Percentiles rank a stretch among this genome's conserved stretches.
Conservation (phyloP, 2,888 invertebrate species). For the Trichopria drosophilae region DNA sequence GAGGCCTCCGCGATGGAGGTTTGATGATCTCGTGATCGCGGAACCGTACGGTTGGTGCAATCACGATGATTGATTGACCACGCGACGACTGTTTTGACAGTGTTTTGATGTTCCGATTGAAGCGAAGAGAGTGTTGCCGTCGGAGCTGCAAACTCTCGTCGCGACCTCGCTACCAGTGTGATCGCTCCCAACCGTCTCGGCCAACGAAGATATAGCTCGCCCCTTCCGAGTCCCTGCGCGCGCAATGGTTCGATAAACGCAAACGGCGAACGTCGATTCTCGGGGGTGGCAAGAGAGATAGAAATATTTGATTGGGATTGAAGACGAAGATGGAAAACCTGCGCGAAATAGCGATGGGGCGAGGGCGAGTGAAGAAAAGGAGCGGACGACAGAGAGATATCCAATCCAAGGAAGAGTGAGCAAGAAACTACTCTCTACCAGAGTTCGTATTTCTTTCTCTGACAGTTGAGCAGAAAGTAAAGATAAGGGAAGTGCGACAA, state of each 20-base stretch:
- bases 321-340: no score
- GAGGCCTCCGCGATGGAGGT: conserved; percentile 8
- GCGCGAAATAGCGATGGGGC: conserved; percentile 12
- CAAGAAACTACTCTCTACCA: conserved; percentile 18
- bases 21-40: not conserved
- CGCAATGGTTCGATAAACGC: conserved; percentile 58
- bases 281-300: conserved; percentile 37
- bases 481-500: not conserved
- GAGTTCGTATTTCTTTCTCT: no score
- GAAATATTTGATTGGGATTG: no score
- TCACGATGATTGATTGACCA: not conserved
- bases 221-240: conserved; percentile 52
- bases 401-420: conserved; percentile 15
- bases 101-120: conserved; percentile 28
- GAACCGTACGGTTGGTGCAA: not conserved
- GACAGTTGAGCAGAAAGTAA: no score
- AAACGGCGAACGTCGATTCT: conserved; percentile 50
- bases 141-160: conserved; percentile 39
- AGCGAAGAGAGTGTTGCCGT: conserved; percentile 30
- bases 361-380: conserved; percentile 22
- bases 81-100: conserved; percentile 37
- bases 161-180: conserved; percentile 43
- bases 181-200: conserved; percentile 41
- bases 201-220: conserved; percentile 49
- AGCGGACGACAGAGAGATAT: conserved; percentile 9